These are phyloP conservation scores for Brachypodius melanocephalos DNA, from an alignment of 2,113 vertebrate species.

Conservation along the genomic window DNA sequence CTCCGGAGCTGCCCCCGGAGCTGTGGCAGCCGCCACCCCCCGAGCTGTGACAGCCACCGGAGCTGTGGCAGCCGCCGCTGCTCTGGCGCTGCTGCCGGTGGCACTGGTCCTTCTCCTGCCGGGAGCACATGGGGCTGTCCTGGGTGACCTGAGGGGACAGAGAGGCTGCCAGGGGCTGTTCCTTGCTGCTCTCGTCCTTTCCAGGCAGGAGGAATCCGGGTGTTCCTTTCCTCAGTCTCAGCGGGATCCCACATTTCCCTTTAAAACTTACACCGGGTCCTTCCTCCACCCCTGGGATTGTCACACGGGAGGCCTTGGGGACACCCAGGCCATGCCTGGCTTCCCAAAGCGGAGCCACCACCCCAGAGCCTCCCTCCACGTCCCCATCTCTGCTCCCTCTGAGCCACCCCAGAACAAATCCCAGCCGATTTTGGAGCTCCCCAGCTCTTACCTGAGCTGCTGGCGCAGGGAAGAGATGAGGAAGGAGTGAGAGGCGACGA, in stretches of 20 bases:
- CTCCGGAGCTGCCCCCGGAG: background rate
- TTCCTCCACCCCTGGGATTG: too few relatives aligned
- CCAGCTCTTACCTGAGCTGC: background rate
- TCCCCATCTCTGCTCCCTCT: background rate
- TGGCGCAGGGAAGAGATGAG: accelerated
- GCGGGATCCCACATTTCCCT: too few relatives aligned
- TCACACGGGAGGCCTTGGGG: accelerated
- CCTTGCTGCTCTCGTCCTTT: too few relatives aligned
- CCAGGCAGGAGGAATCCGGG: background rate
- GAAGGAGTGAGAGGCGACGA: background rate
- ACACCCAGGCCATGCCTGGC: accelerated
- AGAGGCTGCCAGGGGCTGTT: background rate
- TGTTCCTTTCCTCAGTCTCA: background rate
- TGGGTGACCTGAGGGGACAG: background rate
- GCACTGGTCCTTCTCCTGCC: slow-evolving; percentile 16
- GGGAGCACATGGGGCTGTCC: background rate
- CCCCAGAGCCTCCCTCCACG: background rate
- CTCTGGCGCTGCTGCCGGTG: background rate
- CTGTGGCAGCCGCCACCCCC: background rate
- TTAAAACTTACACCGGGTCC: too few relatives aligned
- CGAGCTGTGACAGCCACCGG: background rate
- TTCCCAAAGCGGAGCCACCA: accelerated
- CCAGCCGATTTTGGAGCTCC: accelerated
- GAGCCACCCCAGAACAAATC: background rate
- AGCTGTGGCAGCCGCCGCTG: background rate